These are phyloP conservation scores for Carterocephalus palaemon DNA, from an alignment of 2,888 invertebrate species.

Conservation along the genomic window DNA sequence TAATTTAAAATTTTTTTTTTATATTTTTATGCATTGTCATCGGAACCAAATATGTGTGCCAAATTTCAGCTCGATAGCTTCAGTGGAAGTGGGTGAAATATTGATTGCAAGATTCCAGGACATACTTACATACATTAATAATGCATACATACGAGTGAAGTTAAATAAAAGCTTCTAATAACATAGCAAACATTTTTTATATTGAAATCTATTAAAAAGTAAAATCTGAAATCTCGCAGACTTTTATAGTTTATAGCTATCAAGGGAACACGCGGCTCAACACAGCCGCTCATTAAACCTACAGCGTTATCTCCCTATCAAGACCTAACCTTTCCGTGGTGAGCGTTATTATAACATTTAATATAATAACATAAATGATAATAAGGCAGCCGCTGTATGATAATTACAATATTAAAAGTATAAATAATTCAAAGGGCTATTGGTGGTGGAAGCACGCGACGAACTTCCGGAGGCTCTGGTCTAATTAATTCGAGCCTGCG, in stretches of 20 bases:
- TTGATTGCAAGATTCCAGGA: too few species aligned
- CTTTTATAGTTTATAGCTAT: neutral
- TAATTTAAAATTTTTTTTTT: too few species aligned
- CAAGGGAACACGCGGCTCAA: conserved; percentile 26
- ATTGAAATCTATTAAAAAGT: too few species aligned
- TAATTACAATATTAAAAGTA: conserved; percentile 76
- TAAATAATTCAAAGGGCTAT: conserved; percentile 77
- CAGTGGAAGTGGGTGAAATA: too few species aligned
- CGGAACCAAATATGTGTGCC: too few species aligned
- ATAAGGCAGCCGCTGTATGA: conserved; percentile 68
- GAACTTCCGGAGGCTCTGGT: conserved; percentile 65
- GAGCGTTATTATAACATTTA: conserved; percentile 72
- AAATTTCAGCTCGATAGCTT: too few species aligned
- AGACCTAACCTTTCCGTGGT: conserved; percentile 66
- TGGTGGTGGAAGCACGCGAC: conserved; percentile 71
- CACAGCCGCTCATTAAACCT: conserved; percentile 47
- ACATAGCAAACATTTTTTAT: too few species aligned
- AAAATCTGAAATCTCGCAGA: too few species aligned
- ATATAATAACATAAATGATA: conserved; percentile 75
- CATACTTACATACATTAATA: too few species aligned
- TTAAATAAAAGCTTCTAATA: too few species aligned
- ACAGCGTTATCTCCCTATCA: conserved; percentile 67
- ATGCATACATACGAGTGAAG: too few species aligned
- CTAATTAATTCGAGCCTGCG: conserved; percentile 66
- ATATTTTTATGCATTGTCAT: too few species aligned